Conservation (phyloP, 2,113 vertebrate species). For the Ahaetulla prasina region DNA sequence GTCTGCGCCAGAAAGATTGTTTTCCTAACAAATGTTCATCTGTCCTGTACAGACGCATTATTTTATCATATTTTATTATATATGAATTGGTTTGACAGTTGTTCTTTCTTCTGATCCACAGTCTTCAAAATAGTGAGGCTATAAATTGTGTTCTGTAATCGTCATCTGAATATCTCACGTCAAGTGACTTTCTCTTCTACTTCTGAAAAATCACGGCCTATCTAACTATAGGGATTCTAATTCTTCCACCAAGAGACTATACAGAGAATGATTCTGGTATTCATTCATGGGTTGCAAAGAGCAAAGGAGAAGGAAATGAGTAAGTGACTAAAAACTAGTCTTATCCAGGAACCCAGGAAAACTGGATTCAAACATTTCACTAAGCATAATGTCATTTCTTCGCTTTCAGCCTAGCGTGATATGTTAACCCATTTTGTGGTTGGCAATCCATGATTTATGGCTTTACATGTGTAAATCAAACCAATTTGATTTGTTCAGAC, state of each 20-base stretch:
- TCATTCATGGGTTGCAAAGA: not conserved
- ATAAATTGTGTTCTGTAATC: not conserved
- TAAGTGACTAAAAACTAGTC: not conserved
- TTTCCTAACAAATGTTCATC: not conserved
- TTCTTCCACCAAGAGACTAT: not conserved
- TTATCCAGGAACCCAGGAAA: not conserved
- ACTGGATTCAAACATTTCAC: not conserved
- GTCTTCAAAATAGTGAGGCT: not conserved
- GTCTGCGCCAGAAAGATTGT: not conserved
- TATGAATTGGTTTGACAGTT: slow-evolving; percentile 12
- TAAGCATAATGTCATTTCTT: not conserved
- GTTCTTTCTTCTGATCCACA: slow-evolving; percentile 10
- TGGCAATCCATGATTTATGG: not conserved
- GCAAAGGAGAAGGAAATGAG: not conserved
- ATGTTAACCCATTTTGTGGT: not conserved
- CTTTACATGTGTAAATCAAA: not conserved
- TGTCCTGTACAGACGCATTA: not conserved
- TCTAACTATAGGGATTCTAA: not conserved
- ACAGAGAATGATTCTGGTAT: not conserved
- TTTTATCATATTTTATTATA: not conserved
- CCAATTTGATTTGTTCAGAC: not conserved
- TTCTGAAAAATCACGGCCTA: not conserved
- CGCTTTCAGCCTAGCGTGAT: not conserved
- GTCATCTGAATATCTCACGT: not conserved
- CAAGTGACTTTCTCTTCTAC: not conserved